Base-by-base conservation (phyloP, 2,888 invertebrate species). In the Chelonus formosanus region DNA sequence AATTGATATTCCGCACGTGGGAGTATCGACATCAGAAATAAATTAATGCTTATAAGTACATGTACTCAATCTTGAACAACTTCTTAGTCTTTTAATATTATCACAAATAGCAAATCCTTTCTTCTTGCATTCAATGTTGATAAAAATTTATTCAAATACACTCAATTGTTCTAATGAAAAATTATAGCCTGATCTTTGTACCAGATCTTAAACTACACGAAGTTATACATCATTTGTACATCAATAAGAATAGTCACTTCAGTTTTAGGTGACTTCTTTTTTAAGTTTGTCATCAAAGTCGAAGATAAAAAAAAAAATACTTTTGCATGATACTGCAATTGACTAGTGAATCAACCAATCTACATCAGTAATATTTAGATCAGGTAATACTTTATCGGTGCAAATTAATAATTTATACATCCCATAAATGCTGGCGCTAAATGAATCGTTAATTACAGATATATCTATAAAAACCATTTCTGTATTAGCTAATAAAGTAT, bases 291-390 rank as follows among this genome's bases (percentile, higher is more conserved):
- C 65, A 89, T 86, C 52, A 92, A 84, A 32, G 89, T 88, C 0
- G 90, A 87, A 77, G 93, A 92, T 67, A 87, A 89, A 54, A 89
- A 88, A n/a, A 78, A 94, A 94, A 76, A 86, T 86, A 0, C 75
- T 76, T 57, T 91, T 89, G 81, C 90, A 91, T 0, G 87, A 84
- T 35, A 83, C 76, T 0, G 92, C 90, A 71, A 94, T 80, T 3
- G 92, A 90, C 81, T 88, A 93, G 79, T 94, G 92, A 10, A 95
- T 86, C 36, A 94, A 82, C 74, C 88, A 86, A 58, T 88, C 86
- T 0, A 91, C 91, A 78, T 91, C 87, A 0, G 88, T 89, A 4
- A 93, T 85, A 66, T 88, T 86, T 62, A 93, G 77, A 70, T 90
- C 88, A 0, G 85, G 85, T 59, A 92, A 84, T 73, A 89, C 87